Base-by-base conservation (phyloP, 2,888 invertebrate species). In the Napeogenes inachia region DNA sequence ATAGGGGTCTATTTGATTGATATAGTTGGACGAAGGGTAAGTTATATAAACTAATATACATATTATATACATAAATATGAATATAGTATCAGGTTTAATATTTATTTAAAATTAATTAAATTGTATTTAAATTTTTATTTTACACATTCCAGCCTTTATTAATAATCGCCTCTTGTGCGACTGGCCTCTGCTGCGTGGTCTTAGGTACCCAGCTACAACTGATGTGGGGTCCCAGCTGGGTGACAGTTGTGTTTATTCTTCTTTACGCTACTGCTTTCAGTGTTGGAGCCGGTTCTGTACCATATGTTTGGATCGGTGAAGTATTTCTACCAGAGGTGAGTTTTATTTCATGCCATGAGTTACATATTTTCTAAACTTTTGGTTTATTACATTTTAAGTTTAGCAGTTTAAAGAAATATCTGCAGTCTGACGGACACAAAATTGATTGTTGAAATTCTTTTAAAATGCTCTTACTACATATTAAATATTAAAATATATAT, bases 1-100 rank as follows among this genome's bases (percentile, higher is more conserved):
- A 2, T 78, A 2, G 78, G 81, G 4, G 88, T 84, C 1, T 85
- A 81, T 55, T 59, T 86, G 33, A 76, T 79, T 3, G 87, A 88
- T 38, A 13, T 68, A 0, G 66, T 74, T 68, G 88, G 88, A 4
- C 73, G 88, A 75, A 71, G 81, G 73, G 88, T 87, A 55, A 76
- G 76, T 57, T 8, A 42, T 42, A 42, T 6, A 42, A 42, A 2
- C 6, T 21, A 1, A 21, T 21, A 21, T 21, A 21, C 21, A 21
- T 21, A 1, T 35, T 5, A 5, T 35, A 5, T 35, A 35, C 35
- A 35, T 6, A 35, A 2, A 35, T 5, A 35, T 35, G 6, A 21
- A 21, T 21, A 35, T 35, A 35, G 6, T 35, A 35, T 35, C 6
- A 35, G 35, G 6, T 6, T 35, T 33, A 53, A 50, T 5, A 35